These are phyloP conservation scores for Notoglanidium macrostoma DNA, from an alignment of 2,797 vertebrate genomes.

Conservation along the genomic window DNA sequence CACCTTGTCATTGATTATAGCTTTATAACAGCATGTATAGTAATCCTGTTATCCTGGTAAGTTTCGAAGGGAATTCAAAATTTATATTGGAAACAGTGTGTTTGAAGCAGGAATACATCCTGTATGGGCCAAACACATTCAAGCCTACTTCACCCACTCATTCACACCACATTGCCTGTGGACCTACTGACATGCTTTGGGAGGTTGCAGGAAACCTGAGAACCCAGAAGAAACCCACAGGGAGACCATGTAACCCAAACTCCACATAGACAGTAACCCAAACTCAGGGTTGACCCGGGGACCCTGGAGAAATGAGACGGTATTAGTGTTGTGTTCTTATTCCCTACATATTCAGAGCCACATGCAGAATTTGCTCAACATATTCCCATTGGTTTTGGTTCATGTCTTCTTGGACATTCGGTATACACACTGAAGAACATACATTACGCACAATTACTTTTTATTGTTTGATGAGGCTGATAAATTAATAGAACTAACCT, in stretches of 20 bases:
- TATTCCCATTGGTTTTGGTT: too few relatives aligned
- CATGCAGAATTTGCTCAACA: neutral
- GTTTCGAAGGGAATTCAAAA: too few relatives aligned
- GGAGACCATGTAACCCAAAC: neutral
- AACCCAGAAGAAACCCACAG: neutral
- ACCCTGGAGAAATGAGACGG: neutral
- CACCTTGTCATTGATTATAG: neutral
- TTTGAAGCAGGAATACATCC: neutral
- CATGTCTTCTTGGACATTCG: neutral
- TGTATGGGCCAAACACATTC: neutral
- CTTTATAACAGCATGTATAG: neutral
- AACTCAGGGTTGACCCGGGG: neutral
- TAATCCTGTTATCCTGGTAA: neutral
- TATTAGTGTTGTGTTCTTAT: neutral
- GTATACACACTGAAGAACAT: neutral
- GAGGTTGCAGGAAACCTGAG: neutral
- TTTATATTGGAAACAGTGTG: too few relatives aligned
- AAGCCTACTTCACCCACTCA: neutral
- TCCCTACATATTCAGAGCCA: neutral
- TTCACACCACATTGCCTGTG: too few relatives aligned
- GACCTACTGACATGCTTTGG: constrained; percentile 3
- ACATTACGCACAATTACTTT: neutral
- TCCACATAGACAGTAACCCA: neutral
- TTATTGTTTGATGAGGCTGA: neutral
- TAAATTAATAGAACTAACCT: neutral